Conservation (phyloP, 2,888 invertebrate genomes). For the Tiliacea citrago region DNA sequence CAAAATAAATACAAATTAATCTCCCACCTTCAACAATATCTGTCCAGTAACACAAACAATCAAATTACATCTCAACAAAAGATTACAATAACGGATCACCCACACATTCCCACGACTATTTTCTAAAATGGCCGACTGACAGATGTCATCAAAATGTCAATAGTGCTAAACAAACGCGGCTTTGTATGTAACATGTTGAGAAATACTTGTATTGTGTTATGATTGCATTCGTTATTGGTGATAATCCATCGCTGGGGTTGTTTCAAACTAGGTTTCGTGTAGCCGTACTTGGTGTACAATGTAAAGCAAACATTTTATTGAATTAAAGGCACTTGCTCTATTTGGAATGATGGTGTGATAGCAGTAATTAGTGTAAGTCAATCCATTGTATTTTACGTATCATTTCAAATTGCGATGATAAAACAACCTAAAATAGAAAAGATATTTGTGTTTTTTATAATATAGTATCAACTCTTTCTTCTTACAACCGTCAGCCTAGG, state of each 20-base stretch:
- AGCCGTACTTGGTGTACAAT: not conserved
- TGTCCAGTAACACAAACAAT: conserved; percentile 37
- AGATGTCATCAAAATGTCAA: conserved; percentile 70
- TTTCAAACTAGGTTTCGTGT: no score
- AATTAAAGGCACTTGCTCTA: not conserved
- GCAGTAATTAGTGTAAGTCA: conserved; percentile 1
- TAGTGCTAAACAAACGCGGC: conserved; percentile 63
- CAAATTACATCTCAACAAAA: conserved; percentile 55
- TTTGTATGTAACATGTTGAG: conserved; percentile 63
- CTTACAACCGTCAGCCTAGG: no score
- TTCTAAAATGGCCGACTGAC: conserved; percentile 53
- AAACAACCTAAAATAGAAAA: not conserved
- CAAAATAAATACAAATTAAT: conserved; percentile 23
- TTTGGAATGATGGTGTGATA: not conserved
- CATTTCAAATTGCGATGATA: not conserved
- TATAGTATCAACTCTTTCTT: no score
- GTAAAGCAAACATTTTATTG: not conserved
- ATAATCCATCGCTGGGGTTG: conserved; percentile 23
- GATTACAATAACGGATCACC: conserved; percentile 56
- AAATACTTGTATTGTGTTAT: conserved; percentile 43
- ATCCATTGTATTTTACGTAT: not conserved
- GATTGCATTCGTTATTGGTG: conserved; percentile 28
- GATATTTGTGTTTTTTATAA: not conserved
- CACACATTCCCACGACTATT: conserved; percentile 63
- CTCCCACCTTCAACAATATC: conserved; percentile 9